These are phyloP conservation scores for Andrena hattorfiana DNA, from an alignment of 2,888 invertebrate genomes.

Conservation along the genomic window DNA sequence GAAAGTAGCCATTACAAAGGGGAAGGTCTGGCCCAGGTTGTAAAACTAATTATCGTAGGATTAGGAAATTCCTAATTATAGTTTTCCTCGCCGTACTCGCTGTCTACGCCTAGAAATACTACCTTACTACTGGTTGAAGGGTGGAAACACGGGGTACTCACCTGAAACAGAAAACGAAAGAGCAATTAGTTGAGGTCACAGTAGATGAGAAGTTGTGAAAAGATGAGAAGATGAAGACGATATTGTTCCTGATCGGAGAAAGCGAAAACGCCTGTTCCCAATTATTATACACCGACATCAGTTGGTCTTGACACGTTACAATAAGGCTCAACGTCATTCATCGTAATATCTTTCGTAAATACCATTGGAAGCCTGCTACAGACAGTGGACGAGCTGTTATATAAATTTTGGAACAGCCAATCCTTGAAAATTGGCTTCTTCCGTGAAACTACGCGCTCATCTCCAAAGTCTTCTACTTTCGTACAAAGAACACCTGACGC, in stretches of 20 bases:
- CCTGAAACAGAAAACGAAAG: slow-evolving; percentile 65
- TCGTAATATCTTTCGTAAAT: not conserved
- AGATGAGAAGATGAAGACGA: slow-evolving; percentile 24
- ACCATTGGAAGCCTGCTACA: not conserved
- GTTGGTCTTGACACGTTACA: slow-evolving; percentile 1
- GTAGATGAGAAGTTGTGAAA: not conserved
- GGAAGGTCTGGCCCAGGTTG: too few relatives aligned
- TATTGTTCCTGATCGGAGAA: not conserved
- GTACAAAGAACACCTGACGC: slow-evolving; percentile 50
- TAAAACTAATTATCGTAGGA: too few relatives aligned
- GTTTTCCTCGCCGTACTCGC: slow-evolving; percentile 40
- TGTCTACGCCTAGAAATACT: not conserved
- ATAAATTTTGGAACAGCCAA: slow-evolving; percentile 34
- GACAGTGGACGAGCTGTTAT: not conserved
- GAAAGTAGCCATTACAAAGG: too few relatives aligned
- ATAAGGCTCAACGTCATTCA: not conserved
- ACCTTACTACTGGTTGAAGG: not conserved
- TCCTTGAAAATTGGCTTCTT: slow-evolving; percentile 58
- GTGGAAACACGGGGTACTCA: slow-evolving; percentile 60
- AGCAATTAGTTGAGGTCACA: slow-evolving; percentile 10
- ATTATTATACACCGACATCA: slow-evolving; percentile 37
- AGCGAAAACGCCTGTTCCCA: not conserved
- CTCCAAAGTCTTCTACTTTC: slow-evolving; percentile 5
- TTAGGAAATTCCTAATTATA: not conserved
- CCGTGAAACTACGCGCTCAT: slow-evolving; percentile 28